Evolutionary conservation across 2,888 invertebrate genomes (phyloP).

Genomic region (Patella pellucida): DNA sequence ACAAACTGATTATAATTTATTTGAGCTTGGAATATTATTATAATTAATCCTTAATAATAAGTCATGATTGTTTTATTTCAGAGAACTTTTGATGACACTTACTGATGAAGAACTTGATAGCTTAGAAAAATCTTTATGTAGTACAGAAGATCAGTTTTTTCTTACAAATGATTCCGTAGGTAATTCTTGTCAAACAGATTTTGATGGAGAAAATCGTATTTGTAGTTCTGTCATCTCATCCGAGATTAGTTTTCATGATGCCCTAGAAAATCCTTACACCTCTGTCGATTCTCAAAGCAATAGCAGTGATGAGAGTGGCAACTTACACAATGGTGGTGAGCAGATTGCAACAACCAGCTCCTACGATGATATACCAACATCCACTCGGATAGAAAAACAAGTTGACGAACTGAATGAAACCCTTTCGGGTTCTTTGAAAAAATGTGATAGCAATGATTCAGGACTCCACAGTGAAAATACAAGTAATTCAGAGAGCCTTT

Average conservation of each 20-base stretch:
- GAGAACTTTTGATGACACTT: conserved; percentile 90
- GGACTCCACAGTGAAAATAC: conserved; percentile 64
- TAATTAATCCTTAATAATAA: no score
- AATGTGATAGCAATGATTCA: conserved; percentile 64
- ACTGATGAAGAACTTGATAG: conserved; percentile 86
- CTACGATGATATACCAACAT: background rate
- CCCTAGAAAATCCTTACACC: background rate
- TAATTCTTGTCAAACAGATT: conserved; percentile 20
- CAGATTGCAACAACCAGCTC: background rate
- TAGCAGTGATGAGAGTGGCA: no score
- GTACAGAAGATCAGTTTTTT: conserved; percentile 78
- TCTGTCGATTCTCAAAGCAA: background rate
- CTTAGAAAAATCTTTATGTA: conserved; percentile 90
- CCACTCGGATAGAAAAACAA: background rate
- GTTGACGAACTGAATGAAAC: conserved; percentile 19
- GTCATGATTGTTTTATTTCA: conserved; percentile 55
- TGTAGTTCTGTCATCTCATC: background rate
- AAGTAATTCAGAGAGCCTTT: conserved; percentile 51
- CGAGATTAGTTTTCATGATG: conserved; percentile 3
- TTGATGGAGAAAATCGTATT: background rate
- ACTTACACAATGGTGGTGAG: background rate
- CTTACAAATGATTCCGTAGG: conserved; percentile 28
- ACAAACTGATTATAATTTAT: no score
- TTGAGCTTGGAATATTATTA: no score
- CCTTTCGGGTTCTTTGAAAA: conserved; percentile 41